Evolutionary conservation across 1,140 invertebrate species (phyloP).

Genomic region (Potamilus streckersoni): DNA sequence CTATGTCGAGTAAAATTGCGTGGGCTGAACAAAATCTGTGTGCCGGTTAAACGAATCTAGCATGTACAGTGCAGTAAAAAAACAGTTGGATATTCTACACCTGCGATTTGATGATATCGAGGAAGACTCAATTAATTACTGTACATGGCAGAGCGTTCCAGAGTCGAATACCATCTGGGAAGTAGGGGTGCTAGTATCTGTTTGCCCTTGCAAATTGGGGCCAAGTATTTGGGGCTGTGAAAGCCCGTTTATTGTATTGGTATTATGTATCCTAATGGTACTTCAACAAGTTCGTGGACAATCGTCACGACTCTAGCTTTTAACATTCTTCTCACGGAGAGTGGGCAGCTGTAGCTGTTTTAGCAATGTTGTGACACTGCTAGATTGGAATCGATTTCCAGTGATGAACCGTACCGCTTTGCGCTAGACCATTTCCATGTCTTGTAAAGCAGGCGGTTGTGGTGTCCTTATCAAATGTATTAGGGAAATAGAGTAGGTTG

Average conservation of each 20-base stretch:
- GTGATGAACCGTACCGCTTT: too few relatives aligned
- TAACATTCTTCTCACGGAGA: slow-evolving; percentile 7
- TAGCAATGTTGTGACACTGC: too few relatives aligned
- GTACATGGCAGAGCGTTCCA: slow-evolving; percentile 5
- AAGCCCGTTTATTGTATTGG: not conserved
- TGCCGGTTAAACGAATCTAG: not conserved
- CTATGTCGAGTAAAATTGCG: not conserved
- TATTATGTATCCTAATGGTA: slow-evolving; percentile 1
- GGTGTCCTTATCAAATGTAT: too few relatives aligned
- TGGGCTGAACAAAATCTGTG: not conserved
- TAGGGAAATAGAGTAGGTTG: too few relatives aligned
- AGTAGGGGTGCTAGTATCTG: slow-evolving; percentile 8
- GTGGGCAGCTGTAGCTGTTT: slow-evolving; percentile 2
- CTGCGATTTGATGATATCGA: slow-evolving; percentile 6
- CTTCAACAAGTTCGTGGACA: slow-evolving; percentile 6
- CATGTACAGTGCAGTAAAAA: slow-evolving; percentile 6
- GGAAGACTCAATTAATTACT: not conserved
- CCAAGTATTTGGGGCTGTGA: slow-evolving; percentile 12
- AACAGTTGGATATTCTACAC: not conserved
- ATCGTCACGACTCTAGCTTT: slow-evolving; percentile 13
- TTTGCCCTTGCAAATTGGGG: slow-evolving; percentile 1
- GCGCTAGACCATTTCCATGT: too few relatives aligned
- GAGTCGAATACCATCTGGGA: slow-evolving; percentile 12
- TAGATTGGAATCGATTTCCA: too few relatives aligned
- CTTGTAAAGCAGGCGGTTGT: too few relatives aligned